Base-by-base conservation (phyloP, 2,888 invertebrate species). In the Fissipunctia ypsillon region DNA sequence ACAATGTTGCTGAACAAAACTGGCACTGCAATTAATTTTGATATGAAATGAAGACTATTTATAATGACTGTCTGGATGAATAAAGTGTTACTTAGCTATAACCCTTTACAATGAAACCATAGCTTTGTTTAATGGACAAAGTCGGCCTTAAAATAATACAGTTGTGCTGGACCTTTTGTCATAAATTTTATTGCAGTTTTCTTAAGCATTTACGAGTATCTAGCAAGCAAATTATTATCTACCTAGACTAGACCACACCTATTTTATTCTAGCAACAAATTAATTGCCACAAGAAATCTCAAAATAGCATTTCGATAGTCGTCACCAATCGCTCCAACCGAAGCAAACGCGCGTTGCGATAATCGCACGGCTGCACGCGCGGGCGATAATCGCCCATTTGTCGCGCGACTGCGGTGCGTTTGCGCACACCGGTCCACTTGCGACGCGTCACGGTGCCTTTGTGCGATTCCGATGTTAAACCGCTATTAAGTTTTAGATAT, bases 331-430 rank as follows among this genome's bases (percentile, higher is more conserved):
- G 57, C 60, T 3, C 31, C 48, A 68, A 86, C 78, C 84, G 84
- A 82, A 82, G 80, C 84, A 82, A 87, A 86, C 76, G 83, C 76
- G 78, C 65, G 71, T 75, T 65, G 81, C 83, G 84, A 86, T 88
- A 89, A 90, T 87, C 86, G 85, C 76, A 73, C 41, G 75, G 19
- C 3, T 71, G 43, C 65, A 81, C 60, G 80, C 72, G 74, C 83
- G 78, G 67, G 35, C 86, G 84, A 88, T 89, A 89, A 90, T 86
- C 87, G 84, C 69, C 77, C 87, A 89, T 90, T 90, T 88, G 56
- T 87, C 84, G 90, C 88, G 86, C 76, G 73, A 68, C 80, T 79
- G 90, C 90, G 91, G 90, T 74, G 80, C 90, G 88, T 91, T 91
- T 91, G 91, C 90, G 63, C 56, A 69, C 64, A 81, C 77, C 86